These are phyloP conservation scores for Benthosema pterotum DNA, from an alignment of 2,797 vertebrate species.

Conservation along the genomic window DNA sequence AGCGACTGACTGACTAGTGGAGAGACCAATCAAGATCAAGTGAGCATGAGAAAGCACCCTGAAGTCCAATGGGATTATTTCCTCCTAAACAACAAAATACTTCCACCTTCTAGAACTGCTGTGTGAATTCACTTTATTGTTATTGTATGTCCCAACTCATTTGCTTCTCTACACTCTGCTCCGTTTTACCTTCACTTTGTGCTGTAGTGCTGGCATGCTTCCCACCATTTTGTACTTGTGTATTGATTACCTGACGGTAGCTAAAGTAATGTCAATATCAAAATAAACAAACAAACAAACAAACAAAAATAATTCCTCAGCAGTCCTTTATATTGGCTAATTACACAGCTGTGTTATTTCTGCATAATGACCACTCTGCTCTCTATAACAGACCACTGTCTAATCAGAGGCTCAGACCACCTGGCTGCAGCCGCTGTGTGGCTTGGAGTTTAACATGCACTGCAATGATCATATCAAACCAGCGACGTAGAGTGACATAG, in stretches of 20 bases:
- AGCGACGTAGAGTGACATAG: too few relatives aligned
- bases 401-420: too few relatives aligned
- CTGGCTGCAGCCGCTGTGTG: too few relatives aligned
- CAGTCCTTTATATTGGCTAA: not conserved
- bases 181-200: not conserved
- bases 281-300: not conserved
- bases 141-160: not conserved
- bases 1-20: slow-evolving; percentile 18
- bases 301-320: not conserved
- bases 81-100: not conserved
- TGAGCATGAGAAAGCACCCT: too few relatives aligned
- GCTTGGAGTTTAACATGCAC: too few relatives aligned
- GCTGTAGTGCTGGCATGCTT: slow-evolving; percentile 8
- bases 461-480: too few relatives aligned
- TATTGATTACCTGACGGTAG: not conserved
- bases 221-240: not conserved
- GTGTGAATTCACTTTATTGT: too few relatives aligned
- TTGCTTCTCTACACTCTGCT: not conserved
- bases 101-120: not conserved
- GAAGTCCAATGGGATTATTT: not conserved
- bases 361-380: too few relatives aligned
- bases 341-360: too few relatives aligned
- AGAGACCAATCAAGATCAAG: not conserved
- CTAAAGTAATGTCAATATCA: not conserved
- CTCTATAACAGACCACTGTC: too few relatives aligned